These are phyloP conservation scores for Ischnura elegans DNA, from an alignment of 2,888 invertebrate species.

Conservation along the genomic window DNA sequence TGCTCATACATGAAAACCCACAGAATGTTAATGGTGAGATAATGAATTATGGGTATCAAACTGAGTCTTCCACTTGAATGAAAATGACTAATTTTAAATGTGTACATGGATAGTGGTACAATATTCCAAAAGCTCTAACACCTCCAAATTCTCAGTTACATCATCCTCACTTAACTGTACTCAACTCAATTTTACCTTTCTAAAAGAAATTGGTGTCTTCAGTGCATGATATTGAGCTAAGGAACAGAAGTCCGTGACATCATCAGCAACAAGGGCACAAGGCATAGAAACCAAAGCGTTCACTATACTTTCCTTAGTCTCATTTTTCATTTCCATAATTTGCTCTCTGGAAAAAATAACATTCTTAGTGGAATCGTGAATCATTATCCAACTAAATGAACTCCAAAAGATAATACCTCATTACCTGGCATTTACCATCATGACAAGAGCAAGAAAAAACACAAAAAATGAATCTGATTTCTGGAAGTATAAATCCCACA, in stretches of 20 bases:
- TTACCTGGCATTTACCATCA: constrained; percentile 93
- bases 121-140: too few relatives aligned
- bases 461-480: constrained; percentile 97
- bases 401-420: constrained; percentile 69
- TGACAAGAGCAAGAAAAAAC: constrained; percentile 96
- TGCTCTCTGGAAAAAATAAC: constrained; percentile 83
- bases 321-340: constrained; percentile 87
- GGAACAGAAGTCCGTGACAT: constrained; percentile 97
- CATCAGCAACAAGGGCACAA: constrained; percentile 93
- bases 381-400: neutral
- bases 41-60: too few relatives aligned
- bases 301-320: constrained; percentile 85
- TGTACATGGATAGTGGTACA: too few relatives aligned
- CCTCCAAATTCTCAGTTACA: too few relatives aligned
- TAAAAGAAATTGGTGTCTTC: constrained; percentile 95
- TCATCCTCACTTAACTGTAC: too few relatives aligned
- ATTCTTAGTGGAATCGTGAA: neutral
- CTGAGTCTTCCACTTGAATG: too few relatives aligned
- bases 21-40: too few relatives aligned
- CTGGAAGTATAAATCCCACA: constrained; percentile 99
- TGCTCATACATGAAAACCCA: too few relatives aligned
- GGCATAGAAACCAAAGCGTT: constrained; percentile 88
- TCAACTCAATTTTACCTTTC: constrained; percentile 85
- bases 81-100: too few relatives aligned
- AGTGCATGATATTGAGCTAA: constrained; percentile 97